Base-by-base conservation (phyloP, 2,888 invertebrate genomes). In the Venustoraphidia nigricollis region DNA sequence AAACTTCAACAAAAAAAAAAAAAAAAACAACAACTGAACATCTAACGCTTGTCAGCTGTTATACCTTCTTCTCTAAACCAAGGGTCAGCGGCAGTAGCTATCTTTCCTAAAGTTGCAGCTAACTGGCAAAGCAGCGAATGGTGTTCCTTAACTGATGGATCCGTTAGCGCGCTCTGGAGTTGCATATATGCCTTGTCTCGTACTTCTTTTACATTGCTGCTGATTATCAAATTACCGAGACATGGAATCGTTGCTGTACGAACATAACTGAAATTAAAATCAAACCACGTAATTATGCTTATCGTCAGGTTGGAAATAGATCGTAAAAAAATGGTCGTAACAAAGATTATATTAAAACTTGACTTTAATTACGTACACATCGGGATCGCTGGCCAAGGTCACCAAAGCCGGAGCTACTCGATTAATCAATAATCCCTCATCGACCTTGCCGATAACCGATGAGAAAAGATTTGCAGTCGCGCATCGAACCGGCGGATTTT, bases 371-470 rank as follows among this genome's bases (percentile, higher is more conserved):
- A 67, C 76, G 70, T 69, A 80, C 78, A 76, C 64, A 59, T 83
- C 79, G 50, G 73, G 69, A 62, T 83, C 83, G 59, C 72, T 79
- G 37, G 81, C 79, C 38, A 83, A 65, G 0, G 83, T 83, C 41
- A 83, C 75, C 17, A 83, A 70, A 27, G 81, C 82, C n/a, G 81
- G 81, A 17, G 77, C 71, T 40, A 82, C 70, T 59, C 77, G 71
- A 5, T 73, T 64, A 36, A 72, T 71, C 11, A 79, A 67, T 47
- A 77, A 62, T 41, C 64, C 65, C 52, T 80, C 77, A 46, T 69
- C 68, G 44, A 79, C 69, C 42, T 66, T 65, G 42, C 69, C 68
- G 48, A 79, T 69, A 35, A 77, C 64, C 37, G 71, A 63, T 52
- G 74, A 71, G 62, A 82, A 76, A 46, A 83, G 61, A 39, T 69